Evolutionary conservation across 92 coral and sea anemone species (phyloP).

Genomic region (Ricordea florida): DNA sequence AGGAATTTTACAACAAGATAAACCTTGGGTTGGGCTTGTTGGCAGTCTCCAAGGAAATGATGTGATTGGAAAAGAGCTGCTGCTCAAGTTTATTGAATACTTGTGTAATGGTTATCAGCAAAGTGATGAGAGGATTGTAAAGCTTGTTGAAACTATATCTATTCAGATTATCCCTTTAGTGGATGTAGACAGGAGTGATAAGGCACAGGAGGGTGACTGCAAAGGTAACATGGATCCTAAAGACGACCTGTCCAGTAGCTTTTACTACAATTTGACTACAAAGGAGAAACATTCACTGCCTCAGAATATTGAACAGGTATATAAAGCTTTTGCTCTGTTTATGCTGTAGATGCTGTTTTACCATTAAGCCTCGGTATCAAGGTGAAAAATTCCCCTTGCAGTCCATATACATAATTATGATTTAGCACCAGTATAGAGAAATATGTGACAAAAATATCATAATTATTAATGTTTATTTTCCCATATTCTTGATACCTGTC

Average conservation of each 20-base stretch:
- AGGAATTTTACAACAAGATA: conserved; percentile 41
- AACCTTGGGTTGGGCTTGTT: conserved; percentile 81
- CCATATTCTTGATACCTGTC: too few species aligned
- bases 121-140: conserved; percentile 57
- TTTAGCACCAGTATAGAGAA: too few species aligned
- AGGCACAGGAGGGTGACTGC: conserved; percentile 70
- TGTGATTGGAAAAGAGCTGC: conserved; percentile 79
- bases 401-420: too few species aligned
- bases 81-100: conserved; percentile 74
- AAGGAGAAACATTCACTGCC: conserved; percentile 52
- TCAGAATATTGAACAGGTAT: conserved; percentile 64
- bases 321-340: too few species aligned
- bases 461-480: too few species aligned
- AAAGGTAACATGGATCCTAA: conserved; percentile 46
- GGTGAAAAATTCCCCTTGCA: too few species aligned
- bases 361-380: too few species aligned
- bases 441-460: too few species aligned
- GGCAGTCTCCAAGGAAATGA: conserved; percentile 90
- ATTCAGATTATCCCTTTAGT: conserved; percentile 86
- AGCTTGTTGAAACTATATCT: conserved; percentile 65
- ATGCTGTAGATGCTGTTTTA: too few species aligned
- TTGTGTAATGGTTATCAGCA: conserved; percentile 70
- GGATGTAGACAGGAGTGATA: conserved; percentile 90
- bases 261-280: conserved; percentile 61
- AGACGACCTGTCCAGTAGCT: conserved; percentile 77